Evolutionary conservation across 2,113 vertebrate species (phyloP), one percentile per base, ranked within the genome.

Genomic region (Hippoglossus stenolepis): DNA sequence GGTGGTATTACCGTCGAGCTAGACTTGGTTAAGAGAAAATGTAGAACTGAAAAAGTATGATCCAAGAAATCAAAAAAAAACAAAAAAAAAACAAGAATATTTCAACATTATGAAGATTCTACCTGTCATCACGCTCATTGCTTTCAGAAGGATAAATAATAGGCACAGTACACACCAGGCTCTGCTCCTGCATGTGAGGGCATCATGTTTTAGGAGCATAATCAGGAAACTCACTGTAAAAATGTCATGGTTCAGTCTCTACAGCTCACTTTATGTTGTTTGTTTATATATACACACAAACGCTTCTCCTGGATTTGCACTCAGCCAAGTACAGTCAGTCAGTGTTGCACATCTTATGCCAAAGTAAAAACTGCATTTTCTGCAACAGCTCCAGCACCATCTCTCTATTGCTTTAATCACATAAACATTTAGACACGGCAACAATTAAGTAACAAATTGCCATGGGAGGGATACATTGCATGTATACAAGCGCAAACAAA

Each of bases 371-470:
- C 53, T 73, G 57, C 66, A 85, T 83, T 63, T 77, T 65, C 61
- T 65, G 65, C 85, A 89, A 86, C 54, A 84, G 70, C 67, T 93
- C 81, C 88, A 91, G 87, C 89, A 90, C 76, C 83, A 76, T 88
- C 83, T 81, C 80, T 85, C 89, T 90, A 92, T 93, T 93, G 88
- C 91, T 93, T 93, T 90, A 90, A 93, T 94, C 85, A 92, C 85
- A 82, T 80, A 73, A 17, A 93, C 85, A 90, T 87, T 83, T 89
- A 79, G 77, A 90, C 85, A 91, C 82, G 58, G 90, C 89, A 91
- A 90, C 82, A 87, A 83, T 86, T 87, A 77, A 83, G 87, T 89
- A 90, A 93, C 80, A 92, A 81, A 90, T 87, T 90, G 83, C 84
- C 83, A 84, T 85, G 79, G 73, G 61, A 87, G 79, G 83, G 54